These are phyloP conservation scores for Clamator glandarius DNA, from an alignment of 2,797 vertebrate genomes.

Conservation along the genomic window DNA sequence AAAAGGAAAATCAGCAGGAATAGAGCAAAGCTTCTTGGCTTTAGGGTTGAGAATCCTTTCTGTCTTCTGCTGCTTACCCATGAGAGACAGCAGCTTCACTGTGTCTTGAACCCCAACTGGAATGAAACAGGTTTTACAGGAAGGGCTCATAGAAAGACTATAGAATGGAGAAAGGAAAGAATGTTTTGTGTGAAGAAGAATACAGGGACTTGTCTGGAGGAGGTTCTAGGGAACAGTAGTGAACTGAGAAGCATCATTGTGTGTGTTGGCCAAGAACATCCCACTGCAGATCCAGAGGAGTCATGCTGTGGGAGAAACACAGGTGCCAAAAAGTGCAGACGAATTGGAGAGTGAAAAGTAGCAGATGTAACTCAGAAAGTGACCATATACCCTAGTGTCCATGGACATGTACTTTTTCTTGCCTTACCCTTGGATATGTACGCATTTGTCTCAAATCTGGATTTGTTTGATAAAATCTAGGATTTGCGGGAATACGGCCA, in stretches of 20 bases:
- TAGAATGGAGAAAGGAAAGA: neutral
- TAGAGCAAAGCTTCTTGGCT: neutral
- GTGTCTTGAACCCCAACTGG: neutral
- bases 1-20: neutral
- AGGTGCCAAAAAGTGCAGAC: neutral
- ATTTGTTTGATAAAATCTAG: neutral
- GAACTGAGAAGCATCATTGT: neutral
- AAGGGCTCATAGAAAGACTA: fast-evolving
- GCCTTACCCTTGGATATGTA: fast-evolving
- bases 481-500: neutral
- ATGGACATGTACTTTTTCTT: neutral
- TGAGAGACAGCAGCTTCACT: neutral
- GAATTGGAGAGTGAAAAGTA: neutral
- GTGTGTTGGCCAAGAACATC: neutral
- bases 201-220: no score
- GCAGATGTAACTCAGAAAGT: neutral
- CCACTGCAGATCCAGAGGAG: neutral
- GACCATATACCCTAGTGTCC: fast-evolving
- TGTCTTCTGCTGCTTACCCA: neutral
- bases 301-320: neutral
- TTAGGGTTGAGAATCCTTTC: neutral
- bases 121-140: neutral
- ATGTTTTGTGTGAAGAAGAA: neutral
- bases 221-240: neutral
- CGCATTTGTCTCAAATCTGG: neutral